Base-by-base conservation (phyloP, 2,113 vertebrate genomes). In the Scalopus aquaticus region DNA sequence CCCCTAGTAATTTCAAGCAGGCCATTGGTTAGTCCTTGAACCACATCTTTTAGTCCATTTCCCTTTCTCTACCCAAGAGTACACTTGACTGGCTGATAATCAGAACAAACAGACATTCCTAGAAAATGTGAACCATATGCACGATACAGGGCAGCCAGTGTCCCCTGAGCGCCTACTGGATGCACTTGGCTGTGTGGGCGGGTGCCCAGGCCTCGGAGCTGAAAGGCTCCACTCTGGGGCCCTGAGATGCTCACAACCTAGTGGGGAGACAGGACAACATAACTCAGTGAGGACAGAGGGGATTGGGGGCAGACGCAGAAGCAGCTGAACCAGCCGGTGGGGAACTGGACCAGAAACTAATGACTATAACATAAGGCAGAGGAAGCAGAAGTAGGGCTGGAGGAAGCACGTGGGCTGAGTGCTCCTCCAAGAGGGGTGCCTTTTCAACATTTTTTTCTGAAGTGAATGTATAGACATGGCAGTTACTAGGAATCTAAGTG, bases 51-150 rank as follows among this genome's bases (percentile, higher is more conserved):
- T 95, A 91, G 95, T 79, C 70, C 81, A 95, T 95, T 97, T 97
- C 94, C 95, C 88, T 94, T 96, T 88, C 89, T 83, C 95, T 69
- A 95, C 93, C 87, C 95, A 56, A 92, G 93, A 97, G 96, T 96
- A 92, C 78, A 97, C 96, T 97, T 96, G 92, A 92, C 90, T 97
- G 94, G 97, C 95, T 96, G 94, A 97, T 96, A 92, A 96, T 97
- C 97, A 97, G 96, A 97, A 95, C 86, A 97, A 79, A 96, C 95
- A 97, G 96, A 96, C 93, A 92, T 97, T 97, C 93, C 93, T 96
- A 93, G 72, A 95, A 97, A 97, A 97, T 93, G 94, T 22, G 80
- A 97, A 97, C 97, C 96, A 96, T 88, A 95, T 97, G 96, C 78
- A 49, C 42, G 56, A 65, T 22, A 30, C 44, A 6, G 6, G 0